These are phyloP conservation scores for Typhlomys cinereus DNA, from an alignment of 2,113 vertebrate genomes.

Conservation along the genomic window DNA sequence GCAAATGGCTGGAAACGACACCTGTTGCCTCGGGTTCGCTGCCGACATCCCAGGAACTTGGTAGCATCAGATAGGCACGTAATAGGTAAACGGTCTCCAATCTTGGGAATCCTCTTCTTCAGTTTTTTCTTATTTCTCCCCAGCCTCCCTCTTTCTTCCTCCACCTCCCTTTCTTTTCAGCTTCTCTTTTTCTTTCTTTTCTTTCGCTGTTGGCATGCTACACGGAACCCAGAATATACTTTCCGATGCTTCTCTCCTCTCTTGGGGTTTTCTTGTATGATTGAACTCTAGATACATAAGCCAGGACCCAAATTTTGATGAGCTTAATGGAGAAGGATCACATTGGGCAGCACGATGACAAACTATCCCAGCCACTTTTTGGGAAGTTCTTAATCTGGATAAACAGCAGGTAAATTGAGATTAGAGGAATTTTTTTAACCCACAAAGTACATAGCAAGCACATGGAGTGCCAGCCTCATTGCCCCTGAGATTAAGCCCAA, in stretches of 20 bases:
- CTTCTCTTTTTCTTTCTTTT: background rate
- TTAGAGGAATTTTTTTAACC: conserved; percentile 9
- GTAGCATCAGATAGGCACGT: background rate
- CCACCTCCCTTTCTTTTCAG: background rate
- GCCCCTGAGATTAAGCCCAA: conserved; percentile 67
- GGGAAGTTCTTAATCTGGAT: conserved; percentile 11
- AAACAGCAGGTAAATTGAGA: conserved; percentile 4
- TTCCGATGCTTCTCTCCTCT: conserved; percentile 40
- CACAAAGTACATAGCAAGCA: conserved; percentile 52
- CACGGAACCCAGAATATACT: background rate
- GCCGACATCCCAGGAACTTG: background rate
- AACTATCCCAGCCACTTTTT: background rate
- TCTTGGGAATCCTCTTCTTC: background rate
- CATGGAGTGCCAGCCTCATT: conserved; percentile 46
- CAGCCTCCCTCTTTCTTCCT: background rate
- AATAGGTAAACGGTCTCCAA: background rate
- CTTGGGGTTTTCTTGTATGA: conserved; percentile 28
- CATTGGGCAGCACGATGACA: background rate
- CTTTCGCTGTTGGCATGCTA: background rate
- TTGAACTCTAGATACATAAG: background rate
- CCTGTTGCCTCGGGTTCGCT: background rate
- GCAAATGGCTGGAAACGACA: background rate
- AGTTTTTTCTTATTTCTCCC: background rate
- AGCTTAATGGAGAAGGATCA: background rate
- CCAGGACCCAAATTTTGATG: background rate